Conservation (phyloP, 2,888 invertebrate genomes). For the Drosophila colorata region DNA sequence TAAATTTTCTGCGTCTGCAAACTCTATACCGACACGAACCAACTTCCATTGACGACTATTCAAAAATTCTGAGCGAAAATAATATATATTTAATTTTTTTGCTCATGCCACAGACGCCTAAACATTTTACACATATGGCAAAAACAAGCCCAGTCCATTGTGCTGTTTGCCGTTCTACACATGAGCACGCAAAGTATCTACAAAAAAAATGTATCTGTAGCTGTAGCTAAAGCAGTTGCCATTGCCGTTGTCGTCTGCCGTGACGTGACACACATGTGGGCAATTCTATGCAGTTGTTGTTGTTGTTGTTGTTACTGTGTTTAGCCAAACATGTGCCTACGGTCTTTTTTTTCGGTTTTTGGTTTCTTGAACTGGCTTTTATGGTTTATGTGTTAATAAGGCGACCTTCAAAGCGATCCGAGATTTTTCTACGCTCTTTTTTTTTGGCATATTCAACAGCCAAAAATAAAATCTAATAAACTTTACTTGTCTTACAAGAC, state of each 20-base stretch:
- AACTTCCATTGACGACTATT: conserved; percentile 75
- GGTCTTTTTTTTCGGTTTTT: conserved; percentile 28
- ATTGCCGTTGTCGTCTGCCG: conserved; percentile 74
- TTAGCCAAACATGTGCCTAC: conserved; percentile 62
- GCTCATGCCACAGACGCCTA: conserved; percentile 61
- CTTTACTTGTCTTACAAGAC: conserved; percentile 24
- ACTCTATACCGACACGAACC: conserved; percentile 47
- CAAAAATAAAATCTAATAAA: conserved; percentile 34
- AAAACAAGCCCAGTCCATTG: conserved; percentile 78
- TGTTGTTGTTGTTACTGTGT: conserved; percentile 38
- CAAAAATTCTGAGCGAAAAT: conserved; percentile 68
- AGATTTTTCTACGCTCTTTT: conserved; percentile 55
- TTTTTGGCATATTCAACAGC: conserved; percentile 36
- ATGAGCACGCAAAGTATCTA: conserved; percentile 53
- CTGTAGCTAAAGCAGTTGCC: conserved; percentile 31
- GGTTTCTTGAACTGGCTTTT: conserved; percentile 68
- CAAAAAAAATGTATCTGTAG: conserved; percentile 27
- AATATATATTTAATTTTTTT: conserved; percentile 12
- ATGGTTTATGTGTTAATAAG: conserved; percentile 81
- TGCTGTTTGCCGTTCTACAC: conserved; percentile 48
- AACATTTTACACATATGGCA: conserved; percentile 78
- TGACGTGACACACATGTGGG: conserved; percentile 80
- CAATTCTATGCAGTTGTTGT: conserved; percentile 71
- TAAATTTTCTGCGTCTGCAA: conserved; percentile 15
- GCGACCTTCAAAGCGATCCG: conserved; percentile 66